phyloP scores from a whole-genome alignment of 2,888 invertebrate genomes.

The Tipula lateralis region DNA sequence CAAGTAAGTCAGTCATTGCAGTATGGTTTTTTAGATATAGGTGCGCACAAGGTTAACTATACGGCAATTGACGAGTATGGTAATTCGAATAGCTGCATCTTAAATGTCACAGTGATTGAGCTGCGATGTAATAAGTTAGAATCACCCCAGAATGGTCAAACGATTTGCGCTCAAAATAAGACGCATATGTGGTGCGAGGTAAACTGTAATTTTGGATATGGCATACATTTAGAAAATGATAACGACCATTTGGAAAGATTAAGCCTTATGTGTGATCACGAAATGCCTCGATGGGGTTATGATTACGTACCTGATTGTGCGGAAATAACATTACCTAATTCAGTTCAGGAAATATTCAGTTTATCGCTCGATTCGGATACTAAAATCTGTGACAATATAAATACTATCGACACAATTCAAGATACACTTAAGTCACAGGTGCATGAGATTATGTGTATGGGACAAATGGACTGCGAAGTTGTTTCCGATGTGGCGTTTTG shows the following conservation, averaged over 20 bases:
- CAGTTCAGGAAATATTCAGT: constrained; percentile 51
- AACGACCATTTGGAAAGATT: constrained; percentile 44
- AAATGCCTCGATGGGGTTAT: constrained; percentile 46
- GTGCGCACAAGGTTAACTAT: constrained; percentile 55
- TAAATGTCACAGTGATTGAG: constrained; percentile 57
- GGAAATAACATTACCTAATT: constrained; percentile 52
- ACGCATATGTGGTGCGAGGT: constrained; percentile 53
- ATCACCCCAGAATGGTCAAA: constrained; percentile 51
- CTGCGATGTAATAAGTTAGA: constrained; percentile 48
- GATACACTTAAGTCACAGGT: constrained; percentile 31
- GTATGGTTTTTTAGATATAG: constrained; percentile 53
- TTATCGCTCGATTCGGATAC: constrained; percentile 47
- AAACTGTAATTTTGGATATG: constrained; percentile 58
- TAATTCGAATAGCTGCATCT: constrained; percentile 55
- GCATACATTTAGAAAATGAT: constrained; percentile 44
- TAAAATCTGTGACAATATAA: constrained; percentile 48
- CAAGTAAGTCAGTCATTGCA: constrained; percentile 44
- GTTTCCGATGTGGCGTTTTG: constrained; percentile 38
- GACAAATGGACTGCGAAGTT: constrained; percentile 37
- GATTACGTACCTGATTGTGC: constrained; percentile 54
- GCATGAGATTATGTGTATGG: constrained; percentile 36
- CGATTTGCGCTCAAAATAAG: constrained; percentile 49
- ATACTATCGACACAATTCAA: constrained; percentile 30
- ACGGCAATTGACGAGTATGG: constrained; percentile 55
- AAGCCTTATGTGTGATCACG: constrained; percentile 44